Base-by-base conservation (phyloP, 2,888 invertebrate genomes). In the Mythimna ferrago region DNA sequence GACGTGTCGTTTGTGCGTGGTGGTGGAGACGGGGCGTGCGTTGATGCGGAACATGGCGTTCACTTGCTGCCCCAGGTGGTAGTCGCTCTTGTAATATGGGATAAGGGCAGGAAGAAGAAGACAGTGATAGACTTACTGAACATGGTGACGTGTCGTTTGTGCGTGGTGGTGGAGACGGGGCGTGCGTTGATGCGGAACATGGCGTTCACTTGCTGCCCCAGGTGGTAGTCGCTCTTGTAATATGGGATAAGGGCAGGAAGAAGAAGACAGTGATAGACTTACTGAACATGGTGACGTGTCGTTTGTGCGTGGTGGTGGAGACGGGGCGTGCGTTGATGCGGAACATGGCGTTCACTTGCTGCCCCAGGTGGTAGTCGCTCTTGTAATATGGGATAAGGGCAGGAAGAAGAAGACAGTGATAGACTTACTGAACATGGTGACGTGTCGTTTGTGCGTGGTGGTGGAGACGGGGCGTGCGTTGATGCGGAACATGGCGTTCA, bases 351-450 rank as follows among this genome's bases (percentile, higher is more conserved):
- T 98, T 98, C 4, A 99, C 97, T 80, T 98, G 97, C 92, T 99
- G 99, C 0, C 99, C 98, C 67, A 99, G 92, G 93, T 99, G 99
- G 93, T 99, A 99, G n/a, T n/a, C n/a, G n/a, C n/a, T n/a, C n/a
- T n/a, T n/a, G n/a, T 26, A 26, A 26, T 26, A 26, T 26, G 26
- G 26, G 26, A 26, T 26, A 26, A 26, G 26, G 26, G 26, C 26
- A 26, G 26, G 26, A 26, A 26, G 26, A 26, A 26, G 26, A 26
- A n/a, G n/a, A n/a, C 26, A 41, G 11, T 11, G 2, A 41, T 2
- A 41, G 4, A 92, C 95, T 91, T n/a, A 95, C 95, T 93, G 87
- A 89, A 94, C 88, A 94, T 98, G 0, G 99, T 98, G 80, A 98
- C 97, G 87, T 99, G 99, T 69, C 98, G 96, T 84, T 97, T 41